These are phyloP conservation scores for Cyclopterus lumpus DNA, from an alignment of 2,797 vertebrate genomes.

Conservation along the genomic window DNA sequence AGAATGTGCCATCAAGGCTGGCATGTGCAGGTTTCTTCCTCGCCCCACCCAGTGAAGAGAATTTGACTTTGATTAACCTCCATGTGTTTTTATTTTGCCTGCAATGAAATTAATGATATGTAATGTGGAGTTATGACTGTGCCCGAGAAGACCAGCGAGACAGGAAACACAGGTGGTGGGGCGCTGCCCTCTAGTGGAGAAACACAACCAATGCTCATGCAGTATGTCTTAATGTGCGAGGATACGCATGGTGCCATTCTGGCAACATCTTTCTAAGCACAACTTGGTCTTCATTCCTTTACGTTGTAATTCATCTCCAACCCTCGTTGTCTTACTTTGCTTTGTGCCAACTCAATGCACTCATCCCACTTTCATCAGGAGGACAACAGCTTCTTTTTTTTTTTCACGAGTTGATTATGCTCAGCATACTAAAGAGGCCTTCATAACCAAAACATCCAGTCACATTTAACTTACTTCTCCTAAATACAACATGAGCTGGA, in stretches of 20 bases:
- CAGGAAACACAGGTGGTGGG: not conserved
- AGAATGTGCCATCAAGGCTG: not conserved
- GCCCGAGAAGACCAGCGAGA: not conserved
- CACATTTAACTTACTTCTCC: not conserved
- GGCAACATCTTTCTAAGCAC: not conserved
- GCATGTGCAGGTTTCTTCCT: not conserved
- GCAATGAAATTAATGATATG: not conserved
- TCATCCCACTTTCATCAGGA: not conserved
- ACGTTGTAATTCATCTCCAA: not conserved
- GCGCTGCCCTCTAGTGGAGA: conserved; percentile 60
- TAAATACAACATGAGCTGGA: not conserved
- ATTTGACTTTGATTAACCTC: not conserved
- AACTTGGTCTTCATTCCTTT: not conserved
- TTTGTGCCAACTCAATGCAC: not conserved
- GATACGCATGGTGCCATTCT: too few relatives aligned
- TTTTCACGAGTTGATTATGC: not conserved
- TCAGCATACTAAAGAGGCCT: not conserved
- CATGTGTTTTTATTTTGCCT: not conserved
- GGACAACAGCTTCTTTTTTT: not conserved
- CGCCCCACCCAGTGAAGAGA: not conserved
- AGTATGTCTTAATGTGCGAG: not conserved
- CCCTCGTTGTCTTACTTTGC: not conserved
- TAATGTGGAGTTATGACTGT: not conserved
- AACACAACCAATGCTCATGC: not conserved
- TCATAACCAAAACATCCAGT: not conserved